These are phyloP conservation scores for Enteromius trimaculatus DNA, from an alignment of 2,797 vertebrate genomes.

Conservation along the genomic window DNA sequence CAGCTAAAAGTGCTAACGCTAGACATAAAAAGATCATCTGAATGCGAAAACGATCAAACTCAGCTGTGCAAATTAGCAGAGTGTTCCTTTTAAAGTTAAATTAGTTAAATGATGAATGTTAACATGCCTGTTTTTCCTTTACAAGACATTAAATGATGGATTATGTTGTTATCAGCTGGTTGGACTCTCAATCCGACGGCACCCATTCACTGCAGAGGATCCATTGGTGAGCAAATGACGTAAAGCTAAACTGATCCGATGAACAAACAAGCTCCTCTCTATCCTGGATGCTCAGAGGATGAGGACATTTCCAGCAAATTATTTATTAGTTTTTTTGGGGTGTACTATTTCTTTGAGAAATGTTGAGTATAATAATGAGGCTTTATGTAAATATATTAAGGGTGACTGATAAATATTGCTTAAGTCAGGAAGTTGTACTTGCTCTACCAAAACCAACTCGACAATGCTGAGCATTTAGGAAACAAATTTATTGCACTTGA, in stretches of 20 bases:
- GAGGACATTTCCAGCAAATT: neutral
- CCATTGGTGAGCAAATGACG: neutral
- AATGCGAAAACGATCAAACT: too few relatives aligned
- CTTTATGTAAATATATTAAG: neutral
- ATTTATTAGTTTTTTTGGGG: neutral
- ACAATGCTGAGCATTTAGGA: neutral
- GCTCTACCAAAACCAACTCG: neutral
- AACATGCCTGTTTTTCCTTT: neutral
- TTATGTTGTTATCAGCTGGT: neutral
- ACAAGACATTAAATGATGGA: neutral
- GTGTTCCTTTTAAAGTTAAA: neutral
- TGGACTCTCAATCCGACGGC: neutral
- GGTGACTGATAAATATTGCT: neutral
- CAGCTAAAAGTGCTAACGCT: too few relatives aligned
- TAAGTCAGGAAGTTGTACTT: neutral
- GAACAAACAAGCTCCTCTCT: neutral
- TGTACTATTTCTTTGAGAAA: neutral
- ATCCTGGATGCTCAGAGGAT: neutral
- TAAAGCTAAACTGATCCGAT: neutral
- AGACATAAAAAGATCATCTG: too few relatives aligned
- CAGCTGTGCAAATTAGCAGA: too few relatives aligned
- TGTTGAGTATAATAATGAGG: neutral
- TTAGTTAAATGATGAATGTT: neutral
- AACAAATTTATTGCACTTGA: constrained; percentile 22
- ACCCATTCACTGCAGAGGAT: too few relatives aligned